Percentiles rank a stretch among this genome's conserved stretches.
Evolutionary conservation across 2,888 invertebrate species (phyloP).

Genomic region (Onthophagus sagittarius): DNA sequence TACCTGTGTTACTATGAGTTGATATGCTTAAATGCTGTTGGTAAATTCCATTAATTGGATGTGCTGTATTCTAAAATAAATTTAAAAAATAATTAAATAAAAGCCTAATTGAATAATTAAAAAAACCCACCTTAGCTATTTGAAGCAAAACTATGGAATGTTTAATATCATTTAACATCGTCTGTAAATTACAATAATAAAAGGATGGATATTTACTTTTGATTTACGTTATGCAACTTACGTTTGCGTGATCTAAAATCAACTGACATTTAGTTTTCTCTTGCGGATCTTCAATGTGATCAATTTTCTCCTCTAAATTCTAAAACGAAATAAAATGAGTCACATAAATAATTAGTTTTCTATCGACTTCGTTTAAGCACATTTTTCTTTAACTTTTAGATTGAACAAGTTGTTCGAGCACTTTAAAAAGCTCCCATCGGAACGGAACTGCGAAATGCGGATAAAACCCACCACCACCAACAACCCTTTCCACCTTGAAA

Average conservation of each 20-base stretch:
- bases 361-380: too few species aligned
- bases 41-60: slow-evolving; percentile 87
- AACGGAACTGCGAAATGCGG: neutral
- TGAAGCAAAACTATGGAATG: slow-evolving; percentile 97
- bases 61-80: slow-evolving; percentile 75
- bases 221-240: slow-evolving; percentile 50
- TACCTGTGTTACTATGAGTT: slow-evolving; percentile 21
- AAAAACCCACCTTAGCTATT: slow-evolving; percentile 89
- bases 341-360: too few species aligned
- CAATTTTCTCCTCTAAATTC: slow-evolving; percentile 66
- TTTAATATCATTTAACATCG: slow-evolving; percentile 95
- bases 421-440: neutral
- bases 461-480: neutral
- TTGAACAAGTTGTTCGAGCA: neutral
- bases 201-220: slow-evolving; percentile 1
- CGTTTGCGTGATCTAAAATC: slow-evolving; percentile 72
- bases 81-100: slow-evolving; percentile 22
- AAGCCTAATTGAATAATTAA: neutral
- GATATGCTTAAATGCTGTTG: slow-evolving; percentile 37
- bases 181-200: slow-evolving; percentile 54
- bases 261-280: slow-evolving; percentile 67
- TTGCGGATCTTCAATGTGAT: slow-evolving; percentile 57
- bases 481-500: too few species aligned
- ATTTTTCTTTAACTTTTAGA: too few species aligned
- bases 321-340: slow-evolving; percentile 45